Base-by-base conservation (phyloP, 2,888 invertebrate genomes). In the Craniophora ligustri region DNA sequence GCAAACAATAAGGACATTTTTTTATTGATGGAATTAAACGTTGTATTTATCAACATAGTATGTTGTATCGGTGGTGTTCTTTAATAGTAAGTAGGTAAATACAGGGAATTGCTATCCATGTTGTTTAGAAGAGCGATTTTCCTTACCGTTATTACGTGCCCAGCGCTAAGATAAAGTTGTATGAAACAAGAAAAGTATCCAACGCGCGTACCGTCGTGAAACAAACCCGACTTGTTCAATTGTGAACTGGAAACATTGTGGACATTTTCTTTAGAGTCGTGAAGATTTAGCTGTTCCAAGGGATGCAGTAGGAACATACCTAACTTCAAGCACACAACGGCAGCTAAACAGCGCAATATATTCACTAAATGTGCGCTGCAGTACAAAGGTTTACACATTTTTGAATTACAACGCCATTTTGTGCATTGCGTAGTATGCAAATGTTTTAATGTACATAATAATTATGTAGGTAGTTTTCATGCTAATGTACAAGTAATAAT, bases 221-320 rank as follows among this genome's bases (percentile, higher is more conserved):
- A 81, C 34, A 45, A 70, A 65, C 57, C 47, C 50, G 62, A 76
- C 72, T 76, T 67, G 73, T 75, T 80, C 68, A 61, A 75, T 68
- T 69, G 75, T 73, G 77, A 73, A 75, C 70, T 68, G 64, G 56
- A 71, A 72, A 76, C 71, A 74, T 75, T 55, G 61, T 60, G 63
- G 67, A 75, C 73, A 71, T 79, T 81, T 79, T 73, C 68, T 73
- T 75, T 68, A 64, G 66, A 71, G 61, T 67, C 62, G 59, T 23
- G 49, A 67, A 81, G 81, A 81, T 83, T 83, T 79, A 81, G 70
- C 63, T 77, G 58, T 55, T 68, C 71, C 64, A 64, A 21, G 67
- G 69, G 46, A 67, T 55, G 68, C 59, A 42, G 49, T 26, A 66
- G 65, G 65, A 56, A 66, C 53, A 51, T 53, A 44, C 50, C 69